Conservation (phyloP, 2,888 invertebrate species). For the Caenorhabditis drosophilae region DNA sequence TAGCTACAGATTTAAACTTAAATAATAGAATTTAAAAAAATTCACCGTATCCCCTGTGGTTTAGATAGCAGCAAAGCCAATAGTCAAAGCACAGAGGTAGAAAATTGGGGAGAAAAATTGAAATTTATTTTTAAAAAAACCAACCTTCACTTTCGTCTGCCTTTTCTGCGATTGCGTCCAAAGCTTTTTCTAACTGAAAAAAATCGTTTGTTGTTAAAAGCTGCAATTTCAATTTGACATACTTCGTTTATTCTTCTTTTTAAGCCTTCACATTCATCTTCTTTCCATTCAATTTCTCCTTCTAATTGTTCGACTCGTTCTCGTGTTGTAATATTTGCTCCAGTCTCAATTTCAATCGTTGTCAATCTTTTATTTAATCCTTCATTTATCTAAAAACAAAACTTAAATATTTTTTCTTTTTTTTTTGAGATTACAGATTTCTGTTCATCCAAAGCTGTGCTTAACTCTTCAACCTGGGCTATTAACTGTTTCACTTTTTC, state of each 20-base stretch:
- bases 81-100: background rate
- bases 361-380: constrained; percentile 39
- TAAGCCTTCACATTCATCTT: constrained; percentile 42
- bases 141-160: constrained; percentile 32
- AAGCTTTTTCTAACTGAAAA: constrained; percentile 30
- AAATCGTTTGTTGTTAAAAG: background rate
- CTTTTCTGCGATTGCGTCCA: constrained; percentile 30
- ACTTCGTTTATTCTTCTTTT: constrained; percentile 34
- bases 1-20: too few relatives aligned
- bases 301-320: constrained; percentile 31
- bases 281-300: constrained; percentile 50
- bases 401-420: too few relatives aligned
- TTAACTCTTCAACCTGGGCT: constrained; percentile 21
- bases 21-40: too few relatives aligned
- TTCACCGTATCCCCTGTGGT: background rate
- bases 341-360: constrained; percentile 9
- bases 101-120: background rate
- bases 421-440: too few relatives aligned
- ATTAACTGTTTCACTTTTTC: constrained; percentile 19
- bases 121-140: background rate
- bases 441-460: constrained; percentile 34
- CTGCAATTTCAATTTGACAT: background rate
- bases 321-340: constrained; percentile 8
- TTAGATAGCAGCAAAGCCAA: background rate
- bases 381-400: too few relatives aligned